These are phyloP conservation scores for Pantelozetes paolii DNA, from an alignment of 2,888 invertebrate species.

Conservation along the genomic window DNA sequence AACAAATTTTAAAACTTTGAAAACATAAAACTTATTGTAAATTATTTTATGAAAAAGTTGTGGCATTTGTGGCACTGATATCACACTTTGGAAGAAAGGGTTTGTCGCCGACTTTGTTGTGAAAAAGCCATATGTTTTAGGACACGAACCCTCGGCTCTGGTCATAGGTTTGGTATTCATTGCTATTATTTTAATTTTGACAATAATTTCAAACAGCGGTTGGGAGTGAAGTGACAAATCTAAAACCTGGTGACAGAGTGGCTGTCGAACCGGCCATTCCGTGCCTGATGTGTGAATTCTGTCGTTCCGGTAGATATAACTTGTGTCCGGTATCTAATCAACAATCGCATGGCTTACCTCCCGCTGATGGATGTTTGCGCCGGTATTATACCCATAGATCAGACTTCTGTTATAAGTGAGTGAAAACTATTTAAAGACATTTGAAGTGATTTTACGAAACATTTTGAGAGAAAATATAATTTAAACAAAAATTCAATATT, in stretches of 20 bases:
- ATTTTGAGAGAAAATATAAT: too few relatives aligned
- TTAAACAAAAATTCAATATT: too few relatives aligned
- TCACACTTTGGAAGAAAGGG: slow-evolving; percentile 82
- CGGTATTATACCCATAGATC: slow-evolving; percentile 79
- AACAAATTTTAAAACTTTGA: neutral
- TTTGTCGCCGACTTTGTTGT: slow-evolving; percentile 81
- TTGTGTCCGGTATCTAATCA: slow-evolving; percentile 39
- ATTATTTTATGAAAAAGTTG: too few relatives aligned
- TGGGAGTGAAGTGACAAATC: slow-evolving; percentile 41
- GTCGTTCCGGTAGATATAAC: slow-evolving; percentile 44
- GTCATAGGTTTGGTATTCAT: too few relatives aligned
- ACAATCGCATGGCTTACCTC: slow-evolving; percentile 59
- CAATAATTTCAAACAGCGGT: too few relatives aligned
- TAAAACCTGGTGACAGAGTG: slow-evolving; percentile 44
- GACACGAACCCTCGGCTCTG: slow-evolving; percentile 42
- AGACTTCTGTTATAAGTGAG: slow-evolving; percentile 58
- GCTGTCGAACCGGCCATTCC: slow-evolving; percentile 45
- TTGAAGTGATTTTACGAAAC: too few relatives aligned
- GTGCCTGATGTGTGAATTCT: slow-evolving; percentile 43
- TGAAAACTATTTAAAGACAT: neutral
- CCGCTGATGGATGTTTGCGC: slow-evolving; percentile 79
- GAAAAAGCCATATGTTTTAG: slow-evolving; percentile 50
- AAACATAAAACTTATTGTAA: too few relatives aligned
- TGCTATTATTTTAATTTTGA: too few relatives aligned
- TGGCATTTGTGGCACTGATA: slow-evolving; percentile 93